Evolutionary conservation across 1,140 invertebrate genomes (phyloP).

Genomic region (Orussus abietinus): DNA sequence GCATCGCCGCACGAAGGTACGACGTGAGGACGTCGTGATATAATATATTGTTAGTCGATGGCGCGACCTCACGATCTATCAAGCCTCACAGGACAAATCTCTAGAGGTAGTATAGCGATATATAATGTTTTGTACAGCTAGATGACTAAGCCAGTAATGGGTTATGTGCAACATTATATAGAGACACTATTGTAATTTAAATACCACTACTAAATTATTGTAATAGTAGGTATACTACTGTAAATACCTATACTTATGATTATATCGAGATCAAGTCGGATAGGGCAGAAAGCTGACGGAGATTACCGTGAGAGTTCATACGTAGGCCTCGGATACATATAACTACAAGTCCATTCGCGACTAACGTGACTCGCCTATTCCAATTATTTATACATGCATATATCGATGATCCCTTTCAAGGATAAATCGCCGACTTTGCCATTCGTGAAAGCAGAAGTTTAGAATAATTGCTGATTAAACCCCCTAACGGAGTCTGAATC

Average conservation of each 20-base stretch:
- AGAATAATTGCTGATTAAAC: too few species aligned
- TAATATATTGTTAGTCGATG: slow-evolving; percentile 20
- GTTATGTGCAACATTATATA: slow-evolving; percentile 53
- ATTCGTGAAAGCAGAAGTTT: too few species aligned
- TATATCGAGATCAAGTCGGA: slow-evolving; percentile 6
- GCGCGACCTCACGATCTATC: slow-evolving; percentile 33
- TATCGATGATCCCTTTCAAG: too few species aligned
- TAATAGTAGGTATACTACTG: slow-evolving; percentile 45
- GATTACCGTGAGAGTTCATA: slow-evolving; percentile 22
- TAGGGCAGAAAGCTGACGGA: slow-evolving; percentile 16
- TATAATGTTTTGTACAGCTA: slow-evolving; percentile 54
- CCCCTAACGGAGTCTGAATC: too few species aligned
- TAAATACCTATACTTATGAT: slow-evolving; percentile 45
- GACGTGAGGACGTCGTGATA: not conserved
- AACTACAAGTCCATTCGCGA: slow-evolving; percentile 15
- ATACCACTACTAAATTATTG: slow-evolving; percentile 46
- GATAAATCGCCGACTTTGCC: too few species aligned
- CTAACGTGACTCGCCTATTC: not conserved
- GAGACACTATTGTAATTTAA: slow-evolving; percentile 50
- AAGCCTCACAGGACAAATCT: slow-evolving; percentile 50
- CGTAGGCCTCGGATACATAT: slow-evolving; percentile 24
- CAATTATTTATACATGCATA: slow-evolving; percentile 1
- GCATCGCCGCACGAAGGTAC: slow-evolving; percentile 6
- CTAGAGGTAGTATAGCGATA: slow-evolving; percentile 46
- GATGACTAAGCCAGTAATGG: slow-evolving; percentile 52